Percentiles rank a stretch among this genome's conserved stretches.
Evolutionary conservation across 1,140 invertebrate species (phyloP).

Genomic region (Drosophila kurseongensis): DNA sequence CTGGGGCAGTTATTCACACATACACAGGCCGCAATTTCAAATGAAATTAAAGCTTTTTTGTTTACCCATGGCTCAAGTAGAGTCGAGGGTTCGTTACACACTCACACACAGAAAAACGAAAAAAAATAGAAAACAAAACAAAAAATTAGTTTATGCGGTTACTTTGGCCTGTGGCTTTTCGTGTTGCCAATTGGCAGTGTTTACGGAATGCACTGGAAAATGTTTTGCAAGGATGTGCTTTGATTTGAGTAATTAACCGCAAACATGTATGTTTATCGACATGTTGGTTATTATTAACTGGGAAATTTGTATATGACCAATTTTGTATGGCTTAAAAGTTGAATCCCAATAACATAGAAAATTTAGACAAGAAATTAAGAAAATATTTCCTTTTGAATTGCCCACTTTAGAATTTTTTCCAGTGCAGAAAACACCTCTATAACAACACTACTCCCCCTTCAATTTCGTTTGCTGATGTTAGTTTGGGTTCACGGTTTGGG

Average conservation of each 20-base stretch:
- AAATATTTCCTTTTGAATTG: background rate
- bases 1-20: constrained; percentile 43
- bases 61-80: constrained; percentile 46
- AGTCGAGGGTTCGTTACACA: constrained; percentile 36
- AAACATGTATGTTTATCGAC: too few relatives aligned
- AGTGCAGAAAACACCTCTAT: constrained; percentile 62
- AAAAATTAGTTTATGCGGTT: constrained; percentile 75
- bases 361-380: background rate
- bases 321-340: too few relatives aligned
- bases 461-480: constrained; percentile 50
- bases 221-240: background rate
- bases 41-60: constrained; percentile 75
- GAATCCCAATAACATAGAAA: background rate
- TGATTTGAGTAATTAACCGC: background rate
- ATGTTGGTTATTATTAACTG: too few relatives aligned
- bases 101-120: constrained; percentile 7
- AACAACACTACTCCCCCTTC: constrained; percentile 2
- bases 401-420: background rate
- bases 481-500: constrained; percentile 30
- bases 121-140: constrained; percentile 35
- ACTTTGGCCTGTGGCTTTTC: constrained; percentile 72
- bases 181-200: constrained; percentile 56
- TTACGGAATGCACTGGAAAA: constrained; percentile 51
- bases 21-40: constrained; percentile 53
- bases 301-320: too few relatives aligned